A percentile compares a stretch with the other conserved stretches of the same genome.
Conservation (phyloP, 2,113 vertebrate species). For the Eulemur macaco region DNA sequence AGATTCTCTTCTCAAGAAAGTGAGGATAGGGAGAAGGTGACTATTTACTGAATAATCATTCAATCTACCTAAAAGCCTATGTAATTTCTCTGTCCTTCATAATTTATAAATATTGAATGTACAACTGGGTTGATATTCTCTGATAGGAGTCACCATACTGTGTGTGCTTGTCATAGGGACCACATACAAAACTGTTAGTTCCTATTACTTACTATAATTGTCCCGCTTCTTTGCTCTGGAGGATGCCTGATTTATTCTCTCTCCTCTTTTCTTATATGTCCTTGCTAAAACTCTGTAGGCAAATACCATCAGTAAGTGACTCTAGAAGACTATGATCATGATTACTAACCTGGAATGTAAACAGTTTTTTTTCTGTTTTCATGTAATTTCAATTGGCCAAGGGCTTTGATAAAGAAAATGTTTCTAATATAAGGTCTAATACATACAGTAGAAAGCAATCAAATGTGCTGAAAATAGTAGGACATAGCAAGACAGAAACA, state of each 20-base stretch:
- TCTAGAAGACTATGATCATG: background rate
- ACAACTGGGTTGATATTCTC: background rate
- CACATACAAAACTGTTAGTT: background rate
- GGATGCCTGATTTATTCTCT: background rate
- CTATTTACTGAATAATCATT: background rate
- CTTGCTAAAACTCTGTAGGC: background rate
- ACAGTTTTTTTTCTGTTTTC: background rate
- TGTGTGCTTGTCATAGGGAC: background rate
- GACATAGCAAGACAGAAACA: background rate
- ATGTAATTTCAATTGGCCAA: background rate
- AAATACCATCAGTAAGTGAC: background rate
- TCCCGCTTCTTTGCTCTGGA: background rate
- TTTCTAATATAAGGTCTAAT: constrained; percentile 2
- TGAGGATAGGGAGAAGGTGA: background rate
- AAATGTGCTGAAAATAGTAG: background rate
- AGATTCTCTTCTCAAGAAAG: background rate
- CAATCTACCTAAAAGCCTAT: background rate
- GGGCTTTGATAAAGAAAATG: background rate
- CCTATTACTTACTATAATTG: background rate
- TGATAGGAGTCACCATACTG: background rate
- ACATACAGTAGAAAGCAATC: background rate
- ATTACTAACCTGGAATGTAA: background rate
- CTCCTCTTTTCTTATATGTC: background rate
- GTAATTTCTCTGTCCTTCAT: background rate
- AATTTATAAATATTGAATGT: background rate